Conservation (phyloP, 2,888 invertebrate genomes). For the Spatulosminthurus flaviceps region DNA sequence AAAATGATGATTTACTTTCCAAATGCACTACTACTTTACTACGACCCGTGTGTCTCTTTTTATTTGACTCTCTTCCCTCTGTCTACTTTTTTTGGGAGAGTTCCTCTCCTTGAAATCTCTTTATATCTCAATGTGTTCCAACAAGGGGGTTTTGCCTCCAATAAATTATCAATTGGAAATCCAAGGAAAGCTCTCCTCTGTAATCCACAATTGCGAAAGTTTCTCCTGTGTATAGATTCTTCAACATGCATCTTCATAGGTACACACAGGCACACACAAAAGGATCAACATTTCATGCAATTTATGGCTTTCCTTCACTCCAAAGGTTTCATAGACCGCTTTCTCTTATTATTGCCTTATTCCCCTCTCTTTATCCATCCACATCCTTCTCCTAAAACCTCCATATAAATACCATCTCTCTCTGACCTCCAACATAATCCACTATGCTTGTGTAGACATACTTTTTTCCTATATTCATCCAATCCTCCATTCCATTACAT, state of each 20-base stretch:
- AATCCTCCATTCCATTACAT: too few relatives aligned
- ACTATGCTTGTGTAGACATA: too few relatives aligned
- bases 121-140: neutral
- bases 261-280: conserved; percentile 29
- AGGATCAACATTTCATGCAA: conserved; percentile 50
- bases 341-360: neutral
- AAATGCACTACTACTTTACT: too few relatives aligned
- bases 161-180: conserved; percentile 58
- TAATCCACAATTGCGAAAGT: conserved; percentile 56
- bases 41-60: too few relatives aligned
- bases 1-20: too few relatives aligned
- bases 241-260: too few relatives aligned
- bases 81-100: too few relatives aligned
- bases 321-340: conserved; percentile 13
- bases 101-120: neutral
- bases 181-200: conserved; percentile 46
- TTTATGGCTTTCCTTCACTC: conserved; percentile 49
- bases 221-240: conserved; percentile 46
- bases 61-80: too few relatives aligned
- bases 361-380: neutral
- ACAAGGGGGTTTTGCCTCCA: conserved; percentile 35
- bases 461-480: too few relatives aligned
- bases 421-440: too few relatives aligned
- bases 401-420: neutral
- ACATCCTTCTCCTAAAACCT: neutral